phyloP scores from a whole-genome alignment of 2,888 invertebrate species.

The Harpalus rufipes region DNA sequence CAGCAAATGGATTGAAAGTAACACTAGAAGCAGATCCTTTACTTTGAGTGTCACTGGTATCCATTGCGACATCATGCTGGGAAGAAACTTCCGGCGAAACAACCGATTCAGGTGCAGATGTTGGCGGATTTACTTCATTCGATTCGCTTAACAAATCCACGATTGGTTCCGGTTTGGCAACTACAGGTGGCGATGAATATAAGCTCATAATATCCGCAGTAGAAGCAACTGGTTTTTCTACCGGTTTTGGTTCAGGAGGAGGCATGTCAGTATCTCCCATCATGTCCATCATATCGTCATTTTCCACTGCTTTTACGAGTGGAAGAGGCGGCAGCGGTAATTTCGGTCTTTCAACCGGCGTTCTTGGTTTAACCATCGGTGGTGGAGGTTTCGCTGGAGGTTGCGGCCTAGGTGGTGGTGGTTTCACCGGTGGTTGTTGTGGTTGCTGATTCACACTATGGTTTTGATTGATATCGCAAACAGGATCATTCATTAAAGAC shows the following conservation, averaged over 20 bases:
- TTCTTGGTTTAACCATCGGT: conserved; percentile 70
- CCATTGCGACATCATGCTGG: conserved; percentile 75
- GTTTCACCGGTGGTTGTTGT: conserved; percentile 71
- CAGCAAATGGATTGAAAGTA: conserved; percentile 78
- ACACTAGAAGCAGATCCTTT: conserved; percentile 76
- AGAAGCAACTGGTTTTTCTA: conserved; percentile 75
- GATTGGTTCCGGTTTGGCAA: conserved; percentile 69
- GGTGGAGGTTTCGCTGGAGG: conserved; percentile 69
- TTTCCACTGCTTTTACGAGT: conserved; percentile 59
- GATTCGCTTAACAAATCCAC: conserved; percentile 71
- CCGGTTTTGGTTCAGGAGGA: conserved; percentile 70
- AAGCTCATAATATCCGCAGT: conserved; percentile 76
- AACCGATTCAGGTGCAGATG: conserved; percentile 70
- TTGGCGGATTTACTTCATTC: conserved; percentile 4
- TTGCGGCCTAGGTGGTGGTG: conserved; percentile 69
- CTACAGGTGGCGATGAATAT: conserved; percentile 73
- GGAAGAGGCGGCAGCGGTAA: conserved; percentile 62
- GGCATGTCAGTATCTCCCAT: conserved; percentile 73
- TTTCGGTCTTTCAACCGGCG: conserved; percentile 69
- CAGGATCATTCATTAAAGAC: conserved; percentile 69
- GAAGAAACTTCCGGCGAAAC: conserved; percentile 74
- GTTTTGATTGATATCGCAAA: conserved; percentile 77
- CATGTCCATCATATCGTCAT: conserved; percentile 74
- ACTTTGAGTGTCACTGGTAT: conserved; percentile 76
- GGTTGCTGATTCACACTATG: conserved; percentile 69